Percentiles rank a stretch among this genome's conserved stretches.
phyloP scores from a whole-genome alignment of 2,113 vertebrate genomes.

The crab-eating macaque (Macaca fascicularis) region DNA sequence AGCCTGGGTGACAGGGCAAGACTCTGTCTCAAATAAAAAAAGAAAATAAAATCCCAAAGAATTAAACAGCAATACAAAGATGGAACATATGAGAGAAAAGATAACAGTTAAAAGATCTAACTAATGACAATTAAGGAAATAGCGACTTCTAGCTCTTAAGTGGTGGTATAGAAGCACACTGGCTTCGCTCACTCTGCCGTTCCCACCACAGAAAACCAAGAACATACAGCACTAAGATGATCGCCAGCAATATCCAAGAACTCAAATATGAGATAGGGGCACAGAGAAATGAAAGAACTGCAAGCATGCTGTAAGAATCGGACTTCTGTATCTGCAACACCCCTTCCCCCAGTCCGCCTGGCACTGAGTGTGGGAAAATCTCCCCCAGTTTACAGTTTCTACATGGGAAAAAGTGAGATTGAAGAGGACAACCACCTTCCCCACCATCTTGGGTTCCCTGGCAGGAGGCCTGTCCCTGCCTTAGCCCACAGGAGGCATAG shows the following conservation, averaged over 20 bases:
- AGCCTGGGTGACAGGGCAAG: no score
- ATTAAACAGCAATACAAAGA: neutral
- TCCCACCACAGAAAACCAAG: neutral
- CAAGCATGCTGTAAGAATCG: neutral
- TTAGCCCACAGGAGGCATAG: neutral
- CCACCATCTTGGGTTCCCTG: neutral
- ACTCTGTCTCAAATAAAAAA: no score
- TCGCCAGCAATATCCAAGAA: neutral
- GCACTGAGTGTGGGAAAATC: neutral
- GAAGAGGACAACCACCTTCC: neutral
- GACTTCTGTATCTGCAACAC: neutral
- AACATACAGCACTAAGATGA: neutral
- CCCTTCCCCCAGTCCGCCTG: neutral
- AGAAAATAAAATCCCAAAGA: no score
- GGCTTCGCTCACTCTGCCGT: neutral
- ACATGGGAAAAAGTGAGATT: neutral
- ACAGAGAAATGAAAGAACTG: neutral
- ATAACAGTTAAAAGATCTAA: neutral
- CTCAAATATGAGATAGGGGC: neutral
- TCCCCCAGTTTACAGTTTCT: neutral
- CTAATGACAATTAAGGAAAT: neutral
- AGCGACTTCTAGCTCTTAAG: neutral
- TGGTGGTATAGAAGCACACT: neutral
- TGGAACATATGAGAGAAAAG: constrained; percentile 16
- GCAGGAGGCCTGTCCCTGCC: neutral